Percentiles rank a stretch among this genome's conserved stretches.
Evolutionary conservation across 2,888 invertebrate genomes (phyloP).

Genomic region (Drosophila mercatorum): DNA sequence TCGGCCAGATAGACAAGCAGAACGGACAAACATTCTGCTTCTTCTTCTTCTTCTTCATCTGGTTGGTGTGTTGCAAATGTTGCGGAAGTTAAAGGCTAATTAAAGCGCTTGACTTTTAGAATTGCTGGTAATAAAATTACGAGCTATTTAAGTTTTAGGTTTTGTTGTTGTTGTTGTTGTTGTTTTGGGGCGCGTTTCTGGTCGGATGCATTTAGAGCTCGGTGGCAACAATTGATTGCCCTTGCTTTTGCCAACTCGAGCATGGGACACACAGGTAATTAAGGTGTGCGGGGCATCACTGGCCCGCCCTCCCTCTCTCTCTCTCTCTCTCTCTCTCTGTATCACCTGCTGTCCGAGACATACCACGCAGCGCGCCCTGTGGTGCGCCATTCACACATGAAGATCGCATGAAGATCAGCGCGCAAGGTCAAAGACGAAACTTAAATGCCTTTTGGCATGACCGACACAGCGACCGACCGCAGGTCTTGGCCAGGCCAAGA

Average conservation of each 20-base stretch:
- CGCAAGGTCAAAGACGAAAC: constrained; percentile 67
- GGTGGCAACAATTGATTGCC: constrained; percentile 72
- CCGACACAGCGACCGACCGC: constrained; percentile 38
- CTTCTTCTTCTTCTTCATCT: constrained; percentile 37
- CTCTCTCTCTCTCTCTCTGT: not conserved
- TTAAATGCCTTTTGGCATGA: constrained; percentile 69
- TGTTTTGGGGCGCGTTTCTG: constrained; percentile 68
- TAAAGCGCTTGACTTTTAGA: constrained; percentile 71
- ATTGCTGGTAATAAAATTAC: constrained; percentile 69
- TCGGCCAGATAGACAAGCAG: constrained; percentile 43
- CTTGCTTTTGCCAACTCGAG: constrained; percentile 79
- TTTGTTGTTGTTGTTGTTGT: constrained; percentile 3
- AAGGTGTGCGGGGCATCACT: constrained; percentile 40
- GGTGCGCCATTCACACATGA: constrained; percentile 75
- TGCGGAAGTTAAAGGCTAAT: constrained; percentile 79
- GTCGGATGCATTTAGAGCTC: constrained; percentile 74
- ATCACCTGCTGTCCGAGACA: not conserved
- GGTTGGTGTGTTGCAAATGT: constrained; percentile 60
- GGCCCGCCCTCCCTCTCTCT: not conserved
- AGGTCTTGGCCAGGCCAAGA: constrained; percentile 48
- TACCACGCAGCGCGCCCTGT: constrained; percentile 57
- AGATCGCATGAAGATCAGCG: constrained; percentile 62
- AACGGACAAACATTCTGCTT: constrained; percentile 52
- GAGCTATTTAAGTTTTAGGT: constrained; percentile 42
- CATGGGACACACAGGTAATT: constrained; percentile 64